Percentiles rank a stretch among this genome's conserved stretches.
These are phyloP conservation scores for Hermaeophaga mercurialis DNA, from an alignment of 2,888 invertebrate genomes.

Conservation along the genomic window DNA sequence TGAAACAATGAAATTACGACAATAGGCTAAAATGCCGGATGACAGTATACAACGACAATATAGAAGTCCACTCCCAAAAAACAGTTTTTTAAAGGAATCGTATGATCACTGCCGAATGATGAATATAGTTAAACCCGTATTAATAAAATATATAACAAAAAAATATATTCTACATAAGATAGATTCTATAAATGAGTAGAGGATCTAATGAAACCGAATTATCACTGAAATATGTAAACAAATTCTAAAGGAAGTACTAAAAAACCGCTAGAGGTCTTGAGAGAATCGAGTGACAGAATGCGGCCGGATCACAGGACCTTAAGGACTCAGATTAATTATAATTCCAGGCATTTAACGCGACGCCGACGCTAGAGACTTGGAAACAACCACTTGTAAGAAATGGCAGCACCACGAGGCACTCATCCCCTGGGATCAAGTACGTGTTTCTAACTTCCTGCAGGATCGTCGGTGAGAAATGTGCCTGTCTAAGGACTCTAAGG, in stretches of 20 bases:
- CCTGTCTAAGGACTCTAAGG: constrained; percentile 16
- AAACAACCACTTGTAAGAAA: constrained; percentile 41
- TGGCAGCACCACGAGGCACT: constrained; percentile 25
- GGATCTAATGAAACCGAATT: too few relatives aligned
- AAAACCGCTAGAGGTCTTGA: background rate
- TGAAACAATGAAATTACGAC: too few relatives aligned
- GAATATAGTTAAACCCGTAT: too few relatives aligned
- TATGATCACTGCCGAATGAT: too few relatives aligned
- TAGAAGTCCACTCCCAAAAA: too few relatives aligned
- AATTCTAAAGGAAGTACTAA: background rate
- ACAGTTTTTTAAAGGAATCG: too few relatives aligned
- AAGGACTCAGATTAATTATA: constrained; percentile 34
- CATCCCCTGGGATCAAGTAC: constrained; percentile 41
- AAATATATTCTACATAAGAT: too few relatives aligned
- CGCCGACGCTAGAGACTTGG: constrained; percentile 20
- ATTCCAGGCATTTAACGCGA: constrained; percentile 32
- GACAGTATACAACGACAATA: too few relatives aligned
- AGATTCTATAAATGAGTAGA: too few relatives aligned
- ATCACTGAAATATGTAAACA: too few relatives aligned
- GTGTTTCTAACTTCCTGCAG: constrained; percentile 39
- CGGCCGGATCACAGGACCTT: constrained; percentile 13
- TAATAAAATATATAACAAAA: too few relatives aligned
- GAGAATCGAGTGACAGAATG: constrained; percentile 2
- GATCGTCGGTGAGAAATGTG: constrained; percentile 35
- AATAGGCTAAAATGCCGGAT: too few relatives aligned